Evolutionary conservation across 2,797 vertebrate species (phyloP), one percentile per base, ranked within the genome.

Genomic region (Gouania willdenowi): DNA sequence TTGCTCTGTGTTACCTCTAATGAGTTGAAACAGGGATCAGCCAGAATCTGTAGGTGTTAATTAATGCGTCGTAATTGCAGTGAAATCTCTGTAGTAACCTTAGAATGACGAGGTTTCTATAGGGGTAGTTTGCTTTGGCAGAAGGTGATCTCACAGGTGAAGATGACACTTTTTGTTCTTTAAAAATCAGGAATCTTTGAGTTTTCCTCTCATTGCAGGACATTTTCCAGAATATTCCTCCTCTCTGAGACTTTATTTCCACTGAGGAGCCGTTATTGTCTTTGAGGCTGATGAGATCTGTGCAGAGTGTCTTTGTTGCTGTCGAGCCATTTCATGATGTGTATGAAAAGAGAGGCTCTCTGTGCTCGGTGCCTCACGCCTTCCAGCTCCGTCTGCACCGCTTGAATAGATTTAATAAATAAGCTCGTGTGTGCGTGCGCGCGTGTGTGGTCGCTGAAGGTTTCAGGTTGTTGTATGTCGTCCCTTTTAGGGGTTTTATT

Each of bases 331-430:
- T 71, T 72, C 51, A 35, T 35, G 44, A 59, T 52, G 61, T 29
- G 32, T 49, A 75, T 69, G 51, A 68, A 73, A 57, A 71, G 55
- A 65, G 59, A 65, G 25, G 37, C 55, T 25, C 6, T 3, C 19
- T 19, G 20, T 62, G 70, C 46, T 58, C 51, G 36, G 37, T 34
- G 54, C 64, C 53, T 61, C 54, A 57, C 63, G 39, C 64, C 29
- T 72, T 6, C n/a, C 10, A 65, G 63, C 42, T 57, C 38, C 3
- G 52, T 86, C 81, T 72, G 67, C 83, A 71, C 82, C 66, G 75
- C 78, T 77, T 75, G 66, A 78, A 52, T 68, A 61, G 53, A 26
- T 71, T 36, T 46, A 61, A 27, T 83, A 74, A 86, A 83, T 75
- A 67, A 65, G 34, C 45, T 51, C 61, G 61, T 62, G 30, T 32